Conservation (phyloP, 2,113 vertebrate species). For the Egretta garzetta region DNA sequence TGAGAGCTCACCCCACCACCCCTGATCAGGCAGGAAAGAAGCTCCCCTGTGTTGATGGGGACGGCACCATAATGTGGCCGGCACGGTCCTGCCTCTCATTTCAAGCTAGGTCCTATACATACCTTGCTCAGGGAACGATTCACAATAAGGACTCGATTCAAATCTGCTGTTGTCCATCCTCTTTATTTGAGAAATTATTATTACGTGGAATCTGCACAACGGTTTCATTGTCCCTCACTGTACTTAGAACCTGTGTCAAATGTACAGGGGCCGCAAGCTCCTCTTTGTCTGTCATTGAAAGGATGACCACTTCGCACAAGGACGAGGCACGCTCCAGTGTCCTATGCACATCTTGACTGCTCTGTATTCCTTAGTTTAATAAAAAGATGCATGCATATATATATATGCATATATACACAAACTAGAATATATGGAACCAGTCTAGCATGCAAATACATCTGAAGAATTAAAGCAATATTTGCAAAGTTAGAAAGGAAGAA, state of each 20-base stretch:
- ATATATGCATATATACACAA: background rate
- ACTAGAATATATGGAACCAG: background rate
- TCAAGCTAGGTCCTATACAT: background rate
- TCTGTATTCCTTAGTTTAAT: background rate
- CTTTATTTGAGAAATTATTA: background rate
- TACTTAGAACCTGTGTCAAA: background rate
- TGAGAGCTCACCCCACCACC: background rate
- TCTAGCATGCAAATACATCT: background rate
- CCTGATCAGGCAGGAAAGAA: background rate
- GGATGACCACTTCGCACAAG: background rate
- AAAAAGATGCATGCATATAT: background rate
- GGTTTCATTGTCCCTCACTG: background rate
- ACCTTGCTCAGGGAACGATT: background rate
- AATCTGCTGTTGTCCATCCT: background rate
- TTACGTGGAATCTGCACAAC: background rate
- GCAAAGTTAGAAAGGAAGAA: background rate
- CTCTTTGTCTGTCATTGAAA: background rate
- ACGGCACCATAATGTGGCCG: background rate
- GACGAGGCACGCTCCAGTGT: fast-evolving
- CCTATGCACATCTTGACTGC: background rate
- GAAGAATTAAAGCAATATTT: background rate
- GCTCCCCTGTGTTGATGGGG: background rate
- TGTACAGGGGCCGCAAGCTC: background rate
- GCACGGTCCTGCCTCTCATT: background rate
- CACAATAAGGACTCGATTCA: background rate